These are phyloP conservation scores for Xenops minutus DNA, from an alignment of 2,797 vertebrate genomes.

Conservation along the genomic window DNA sequence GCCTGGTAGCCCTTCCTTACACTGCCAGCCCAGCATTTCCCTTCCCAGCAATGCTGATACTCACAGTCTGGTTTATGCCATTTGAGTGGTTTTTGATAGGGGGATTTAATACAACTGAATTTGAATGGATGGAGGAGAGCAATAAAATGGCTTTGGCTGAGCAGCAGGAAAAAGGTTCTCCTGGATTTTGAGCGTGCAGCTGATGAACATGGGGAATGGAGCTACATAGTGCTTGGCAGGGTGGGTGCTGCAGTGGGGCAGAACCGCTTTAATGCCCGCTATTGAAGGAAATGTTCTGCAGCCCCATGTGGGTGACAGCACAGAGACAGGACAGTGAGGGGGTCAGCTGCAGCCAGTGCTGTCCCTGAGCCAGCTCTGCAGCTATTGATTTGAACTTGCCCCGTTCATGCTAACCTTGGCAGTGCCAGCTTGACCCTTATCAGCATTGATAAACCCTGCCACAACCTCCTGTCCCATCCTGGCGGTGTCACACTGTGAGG, in stretches of 20 bases:
- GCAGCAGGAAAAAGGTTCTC: background rate
- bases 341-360: background rate
- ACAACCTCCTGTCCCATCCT: background rate
- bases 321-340: accelerated
- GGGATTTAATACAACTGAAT: background rate
- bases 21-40: background rate
- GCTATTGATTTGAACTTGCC: conserved; percentile 29
- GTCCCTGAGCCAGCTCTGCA: background rate
- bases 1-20: background rate
- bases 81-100: background rate
- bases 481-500: background rate
- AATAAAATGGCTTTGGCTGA: background rate
- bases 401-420: background rate
- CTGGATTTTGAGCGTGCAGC: accelerated
- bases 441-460: background rate
- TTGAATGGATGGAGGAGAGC: background rate
- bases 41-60: background rate
- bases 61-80: background rate
- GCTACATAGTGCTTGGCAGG: background rate
- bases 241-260: background rate
- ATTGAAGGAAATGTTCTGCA: background rate
- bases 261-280: background rate
- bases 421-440: background rate
- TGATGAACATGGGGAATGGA: background rate
- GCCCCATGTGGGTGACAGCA: background rate